Evolutionary conservation across 2,113 vertebrate genomes (phyloP).

Genomic region (Tricholaema leucomelas): DNA sequence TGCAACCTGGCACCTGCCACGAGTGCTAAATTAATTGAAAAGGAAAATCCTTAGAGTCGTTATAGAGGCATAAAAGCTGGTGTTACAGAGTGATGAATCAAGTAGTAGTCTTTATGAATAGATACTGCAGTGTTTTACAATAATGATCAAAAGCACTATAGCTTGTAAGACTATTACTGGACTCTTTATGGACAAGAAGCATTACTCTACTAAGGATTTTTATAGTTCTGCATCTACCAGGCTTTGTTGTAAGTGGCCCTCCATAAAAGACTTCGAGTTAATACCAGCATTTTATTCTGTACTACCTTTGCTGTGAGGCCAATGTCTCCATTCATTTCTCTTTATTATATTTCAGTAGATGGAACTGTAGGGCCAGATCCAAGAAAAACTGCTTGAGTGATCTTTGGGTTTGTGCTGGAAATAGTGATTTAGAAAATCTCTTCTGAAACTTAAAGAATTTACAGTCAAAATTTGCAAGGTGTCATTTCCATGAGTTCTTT

Average conservation of each 20-base stretch:
- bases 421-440: background rate
- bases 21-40: slow-evolving; percentile 35
- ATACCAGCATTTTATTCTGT: background rate
- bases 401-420: background rate
- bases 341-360: background rate
- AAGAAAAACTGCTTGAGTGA: background rate
- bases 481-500: background rate
- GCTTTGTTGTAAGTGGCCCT: background rate
- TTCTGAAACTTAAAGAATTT: background rate
- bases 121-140: background rate
- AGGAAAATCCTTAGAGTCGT: background rate
- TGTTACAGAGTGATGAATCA: slow-evolving; percentile 10
- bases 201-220: slow-evolving; percentile 32
- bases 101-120: slow-evolving; percentile 10
- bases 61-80: slow-evolving; percentile 26
- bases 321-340: background rate
- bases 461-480: background rate
- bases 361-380: background rate
- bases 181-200: slow-evolving; percentile 1
- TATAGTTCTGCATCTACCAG: slow-evolving; percentile 1
- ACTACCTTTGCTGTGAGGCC: background rate
- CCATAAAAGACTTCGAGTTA: background rate
- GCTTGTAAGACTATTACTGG: slow-evolving; percentile 1
- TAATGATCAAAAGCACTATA: slow-evolving; percentile 40
- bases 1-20: slow-evolving; percentile 44